Conservation (phyloP, 2,888 invertebrate genomes). For the Amphipyra berbera region DNA sequence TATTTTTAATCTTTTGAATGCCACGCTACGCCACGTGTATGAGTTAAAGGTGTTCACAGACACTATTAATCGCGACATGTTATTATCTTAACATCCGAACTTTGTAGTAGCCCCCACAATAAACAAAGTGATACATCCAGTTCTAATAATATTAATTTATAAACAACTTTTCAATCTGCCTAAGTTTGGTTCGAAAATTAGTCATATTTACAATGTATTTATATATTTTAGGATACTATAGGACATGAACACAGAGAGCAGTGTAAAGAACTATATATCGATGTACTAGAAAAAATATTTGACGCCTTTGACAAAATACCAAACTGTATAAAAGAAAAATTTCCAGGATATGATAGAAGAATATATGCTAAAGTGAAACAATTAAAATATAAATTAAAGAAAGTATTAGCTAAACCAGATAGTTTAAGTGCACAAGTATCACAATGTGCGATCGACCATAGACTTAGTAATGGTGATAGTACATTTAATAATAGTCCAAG, state of each 20-base stretch:
- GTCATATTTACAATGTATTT: not conserved
- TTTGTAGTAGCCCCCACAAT: too few species aligned
- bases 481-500: conserved; percentile 45
- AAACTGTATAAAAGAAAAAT: conserved; percentile 88
- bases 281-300: conserved; percentile 91
- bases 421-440: conserved; percentile 49
- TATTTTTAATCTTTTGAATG: too few species aligned
- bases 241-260: conserved; percentile 67
- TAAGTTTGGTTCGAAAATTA: not conserved
- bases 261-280: conserved; percentile 89
- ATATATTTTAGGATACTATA: conserved; percentile 61
- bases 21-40: too few species aligned
- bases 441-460: conserved; percentile 36
- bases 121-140: too few species aligned
- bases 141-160: too few species aligned
- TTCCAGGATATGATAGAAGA: conserved; percentile 90
- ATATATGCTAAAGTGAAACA: conserved; percentile 90
- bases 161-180: not conserved
- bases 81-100: too few species aligned
- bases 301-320: conserved; percentile 91
- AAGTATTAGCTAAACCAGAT: conserved; percentile 78
- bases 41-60: too few species aligned
- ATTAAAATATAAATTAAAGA: conserved; percentile 90
- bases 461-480: conserved; percentile 57
- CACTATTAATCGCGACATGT: too few species aligned